Percentiles rank a stretch among this genome's conserved stretches.
Evolutionary conservation across 1,140 invertebrate genomes (phyloP).

Genomic region (Carposina sasakii): DNA sequence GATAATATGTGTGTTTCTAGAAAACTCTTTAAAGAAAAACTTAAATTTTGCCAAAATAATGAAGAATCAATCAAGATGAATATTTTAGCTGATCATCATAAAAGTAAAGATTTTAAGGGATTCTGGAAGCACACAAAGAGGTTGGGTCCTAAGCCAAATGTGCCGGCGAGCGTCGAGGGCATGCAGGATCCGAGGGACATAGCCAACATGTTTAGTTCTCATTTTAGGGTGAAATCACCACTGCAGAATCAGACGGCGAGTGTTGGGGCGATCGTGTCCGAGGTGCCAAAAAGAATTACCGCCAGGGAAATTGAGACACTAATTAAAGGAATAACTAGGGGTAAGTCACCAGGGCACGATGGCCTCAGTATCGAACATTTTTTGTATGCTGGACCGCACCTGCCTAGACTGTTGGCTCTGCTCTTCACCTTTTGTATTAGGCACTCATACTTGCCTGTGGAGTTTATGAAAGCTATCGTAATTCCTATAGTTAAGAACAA

Average conservation of each 20-base stretch:
- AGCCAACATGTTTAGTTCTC: background rate
- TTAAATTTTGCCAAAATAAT: background rate
- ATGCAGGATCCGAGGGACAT: background rate
- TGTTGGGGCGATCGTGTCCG: background rate
- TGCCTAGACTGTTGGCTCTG: background rate
- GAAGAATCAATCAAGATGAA: background rate
- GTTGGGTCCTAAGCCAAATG: background rate
- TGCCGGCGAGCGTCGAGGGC: background rate
- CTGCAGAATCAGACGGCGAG: background rate
- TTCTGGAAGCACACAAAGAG: conserved; percentile 5
- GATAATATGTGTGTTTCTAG: background rate
- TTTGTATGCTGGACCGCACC: background rate
- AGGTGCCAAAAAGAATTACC: background rate
- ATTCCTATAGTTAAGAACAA: conserved; percentile 4
- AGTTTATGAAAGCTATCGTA: background rate
- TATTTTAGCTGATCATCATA: background rate
- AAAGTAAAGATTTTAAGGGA: background rate
- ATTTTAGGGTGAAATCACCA: background rate
- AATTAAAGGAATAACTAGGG: background rate
- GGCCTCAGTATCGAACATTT: conserved; percentile 2
- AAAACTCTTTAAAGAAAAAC: background rate
- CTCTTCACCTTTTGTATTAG: conserved; percentile 1
- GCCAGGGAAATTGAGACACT: background rate
- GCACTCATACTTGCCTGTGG: conserved; percentile 1
- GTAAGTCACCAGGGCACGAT: conserved; percentile 2